Conservation (phyloP, 2,797 vertebrate genomes). For the Scomberomorus guttatus region DNA sequence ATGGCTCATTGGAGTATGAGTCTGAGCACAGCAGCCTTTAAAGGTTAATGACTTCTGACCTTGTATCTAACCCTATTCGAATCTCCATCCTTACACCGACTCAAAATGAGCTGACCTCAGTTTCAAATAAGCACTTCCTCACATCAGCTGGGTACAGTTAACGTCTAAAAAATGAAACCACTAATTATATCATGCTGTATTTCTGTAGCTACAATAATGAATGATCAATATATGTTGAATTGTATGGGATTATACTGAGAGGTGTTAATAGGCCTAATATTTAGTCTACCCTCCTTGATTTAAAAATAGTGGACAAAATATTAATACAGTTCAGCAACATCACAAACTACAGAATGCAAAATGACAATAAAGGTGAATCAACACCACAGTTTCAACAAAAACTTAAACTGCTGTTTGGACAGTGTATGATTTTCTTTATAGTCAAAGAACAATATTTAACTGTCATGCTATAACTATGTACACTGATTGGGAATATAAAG, state of each 20-base stretch:
- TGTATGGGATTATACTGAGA: no score
- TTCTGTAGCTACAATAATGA: not conserved
- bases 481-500: conserved; percentile 4
- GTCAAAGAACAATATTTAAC: not conserved
- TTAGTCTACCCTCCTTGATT: no score
- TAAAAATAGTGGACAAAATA: no score
- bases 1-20: conserved; percentile 43
- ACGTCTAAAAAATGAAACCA: not conserved
- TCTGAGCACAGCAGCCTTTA: conserved; percentile 15
- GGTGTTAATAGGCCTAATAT: no score
- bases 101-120: conserved; percentile 32
- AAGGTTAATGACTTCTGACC: conserved; percentile 63
- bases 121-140: not conserved
- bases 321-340: no score
- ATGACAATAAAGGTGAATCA: no score
- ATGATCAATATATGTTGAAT: not conserved
- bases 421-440: not conserved
- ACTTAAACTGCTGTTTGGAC: not conserved
- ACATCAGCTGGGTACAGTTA: not conserved
- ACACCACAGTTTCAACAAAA: no score
- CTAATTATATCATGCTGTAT: not conserved
- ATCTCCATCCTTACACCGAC: conserved; percentile 6
- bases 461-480: not conserved
- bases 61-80: conserved; percentile 20
- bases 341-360: no score